Evolutionary conservation across 2,797 vertebrate genomes (phyloP).

Genomic region (Intellagama lesueurii): DNA sequence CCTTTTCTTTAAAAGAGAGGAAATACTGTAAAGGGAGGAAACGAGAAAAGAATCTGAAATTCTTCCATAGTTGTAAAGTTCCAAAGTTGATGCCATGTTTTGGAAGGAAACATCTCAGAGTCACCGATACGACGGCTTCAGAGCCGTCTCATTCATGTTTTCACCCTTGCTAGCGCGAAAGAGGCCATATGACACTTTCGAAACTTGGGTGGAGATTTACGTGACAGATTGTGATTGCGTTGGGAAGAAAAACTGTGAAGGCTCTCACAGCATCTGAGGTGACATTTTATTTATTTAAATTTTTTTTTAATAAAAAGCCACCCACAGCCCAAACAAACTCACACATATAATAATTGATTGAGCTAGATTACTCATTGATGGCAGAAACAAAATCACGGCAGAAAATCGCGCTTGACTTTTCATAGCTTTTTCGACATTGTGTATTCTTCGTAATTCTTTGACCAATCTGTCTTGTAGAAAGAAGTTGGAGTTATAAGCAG

Average conservation of each 20-base stretch:
- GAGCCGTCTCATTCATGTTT: constrained; percentile 45
- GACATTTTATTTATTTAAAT: neutral
- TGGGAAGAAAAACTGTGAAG: constrained; percentile 38
- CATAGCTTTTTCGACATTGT: neutral
- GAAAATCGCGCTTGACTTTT: neutral
- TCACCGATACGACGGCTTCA: constrained; percentile 1
- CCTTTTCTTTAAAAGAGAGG: neutral
- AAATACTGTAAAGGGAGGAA: neutral
- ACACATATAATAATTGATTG: neutral
- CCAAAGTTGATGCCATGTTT: constrained; percentile 15
- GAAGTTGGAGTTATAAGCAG: neutral
- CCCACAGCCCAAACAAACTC: neutral
- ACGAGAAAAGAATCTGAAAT: neutral
- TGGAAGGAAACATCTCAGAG: constrained; percentile 26
- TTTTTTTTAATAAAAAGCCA: neutral
- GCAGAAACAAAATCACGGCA: neutral
- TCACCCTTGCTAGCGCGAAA: constrained; percentile 49
- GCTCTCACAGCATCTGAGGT: constrained; percentile 20
- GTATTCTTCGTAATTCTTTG: neutral
- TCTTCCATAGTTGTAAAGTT: neutral
- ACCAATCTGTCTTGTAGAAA: neutral
- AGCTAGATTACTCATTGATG: neutral
- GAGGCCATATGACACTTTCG: constrained; percentile 41
- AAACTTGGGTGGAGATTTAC: constrained; percentile 55
- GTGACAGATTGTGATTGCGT: constrained; percentile 42